Evolutionary conservation across 2,888 invertebrate genomes (phyloP), one percentile per base, ranked within the genome.

Genomic region (Helleia helle): DNA sequence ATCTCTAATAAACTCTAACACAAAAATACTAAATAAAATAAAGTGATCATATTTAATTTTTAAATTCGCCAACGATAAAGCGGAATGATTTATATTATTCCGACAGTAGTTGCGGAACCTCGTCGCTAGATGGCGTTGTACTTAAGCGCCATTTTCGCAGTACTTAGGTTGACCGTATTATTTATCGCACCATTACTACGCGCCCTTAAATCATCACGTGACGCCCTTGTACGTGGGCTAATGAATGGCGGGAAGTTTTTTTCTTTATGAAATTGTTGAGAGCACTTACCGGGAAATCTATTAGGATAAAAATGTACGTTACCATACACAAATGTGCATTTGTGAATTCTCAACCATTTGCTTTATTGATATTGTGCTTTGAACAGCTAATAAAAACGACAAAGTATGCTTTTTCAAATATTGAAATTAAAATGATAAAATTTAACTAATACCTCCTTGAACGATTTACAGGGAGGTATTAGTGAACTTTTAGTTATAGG

Each of bases 151-250:
- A 71, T 73, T 74, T 68, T 70, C 66, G 68, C 56, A 47, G 68
- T 71, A 71, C 72, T 74, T 74, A 55, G 61, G 65, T 56, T 77
- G 74, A 73, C 81, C 76, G 69, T 59, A 70, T 81, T 84, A 85
- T 85, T 85, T 86, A 85, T 85, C 77, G 83, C 75, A 57, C 85
- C 86, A 85, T 85, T 86, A 60, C 73, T 67, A 63, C 62, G 61
- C 66, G 58, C 69, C 76, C 67, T 74, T 86, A 86, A 86, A 86
- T 86, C 85, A 86, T 86, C 76, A 67, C 73, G 72, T 76, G 84
- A 81, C 84, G 65, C 64, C 67, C 66, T 62, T 66, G 73, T 71
- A 73, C 72, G 73, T 72, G 50, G 66, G 65, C 65, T 83, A 83
- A 83, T 83, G 81, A 81, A 83, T 80, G 81, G 72, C 62, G 71